Evolutionary conservation across 2,888 invertebrate species (phyloP).

Genomic region (Trichacis sp.): DNA sequence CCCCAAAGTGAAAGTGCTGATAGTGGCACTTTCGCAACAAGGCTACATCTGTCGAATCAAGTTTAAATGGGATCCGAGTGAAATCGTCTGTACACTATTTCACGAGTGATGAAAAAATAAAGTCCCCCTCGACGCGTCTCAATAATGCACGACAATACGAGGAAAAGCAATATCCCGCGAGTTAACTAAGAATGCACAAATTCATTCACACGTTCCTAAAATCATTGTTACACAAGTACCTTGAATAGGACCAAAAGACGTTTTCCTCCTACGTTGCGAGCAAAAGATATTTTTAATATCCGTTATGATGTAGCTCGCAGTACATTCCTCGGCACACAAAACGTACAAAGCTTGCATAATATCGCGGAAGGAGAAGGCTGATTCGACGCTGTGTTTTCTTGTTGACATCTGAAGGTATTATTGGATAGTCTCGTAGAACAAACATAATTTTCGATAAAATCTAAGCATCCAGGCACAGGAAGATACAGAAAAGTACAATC

Average conservation of each 20-base stretch:
- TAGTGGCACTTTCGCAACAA: conserved; percentile 37
- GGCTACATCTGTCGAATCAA: conserved; percentile 35
- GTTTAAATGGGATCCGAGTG: conserved; percentile 36
- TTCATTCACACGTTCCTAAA: too few species aligned
- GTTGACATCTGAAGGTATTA: conserved; percentile 21
- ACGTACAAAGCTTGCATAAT: conserved; percentile 11
- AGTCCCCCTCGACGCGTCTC: not conserved
- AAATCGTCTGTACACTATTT: conserved; percentile 32
- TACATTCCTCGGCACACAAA: conserved; percentile 18
- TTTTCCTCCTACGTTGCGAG: too few species aligned
- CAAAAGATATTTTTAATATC: conserved; percentile 63
- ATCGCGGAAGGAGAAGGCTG: conserved; percentile 16
- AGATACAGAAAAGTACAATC: too few species aligned
- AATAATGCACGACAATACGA: not conserved
- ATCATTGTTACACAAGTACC: too few species aligned
- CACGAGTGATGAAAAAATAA: conserved; percentile 21
- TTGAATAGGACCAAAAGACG: too few species aligned
- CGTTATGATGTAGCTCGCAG: conserved; percentile 34
- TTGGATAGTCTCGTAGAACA: conserved; percentile 7
- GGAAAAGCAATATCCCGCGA: not conserved
- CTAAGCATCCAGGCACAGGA: too few species aligned
- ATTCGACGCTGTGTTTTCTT: conserved; percentile 19
- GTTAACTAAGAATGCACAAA: too few species aligned
- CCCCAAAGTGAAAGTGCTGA: conserved; percentile 40
- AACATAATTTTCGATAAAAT: not conserved